A percentile compares a stretch with the other conserved stretches of the same genome.
These are phyloP conservation scores for Silurus meridionalis DNA, from an alignment of 2,113 vertebrate species.

Conservation along the genomic window DNA sequence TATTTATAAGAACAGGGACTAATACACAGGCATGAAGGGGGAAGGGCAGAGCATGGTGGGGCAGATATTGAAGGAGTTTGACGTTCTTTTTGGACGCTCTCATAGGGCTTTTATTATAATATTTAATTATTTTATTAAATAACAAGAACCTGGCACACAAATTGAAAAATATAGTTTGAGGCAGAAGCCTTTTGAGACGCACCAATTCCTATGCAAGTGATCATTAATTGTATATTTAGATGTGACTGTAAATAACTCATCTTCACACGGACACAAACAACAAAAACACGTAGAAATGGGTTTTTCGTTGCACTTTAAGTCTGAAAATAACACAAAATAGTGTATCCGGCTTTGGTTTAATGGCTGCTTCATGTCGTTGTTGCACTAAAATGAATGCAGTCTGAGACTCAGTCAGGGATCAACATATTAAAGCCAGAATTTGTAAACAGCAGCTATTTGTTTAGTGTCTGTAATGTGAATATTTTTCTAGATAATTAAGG, in stretches of 20 bases:
- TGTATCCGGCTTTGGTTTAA: background rate
- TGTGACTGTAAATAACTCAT: no score
- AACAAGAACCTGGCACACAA: no score
- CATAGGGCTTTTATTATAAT: background rate
- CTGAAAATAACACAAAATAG: no score
- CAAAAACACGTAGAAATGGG: no score
- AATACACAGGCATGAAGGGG: background rate
- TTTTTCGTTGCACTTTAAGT: background rate
- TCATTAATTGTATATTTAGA: no score
- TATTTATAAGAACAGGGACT: background rate
- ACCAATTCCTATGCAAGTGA: no score
- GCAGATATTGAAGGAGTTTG: background rate
- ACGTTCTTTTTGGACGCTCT: background rate
- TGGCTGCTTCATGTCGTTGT: background rate
- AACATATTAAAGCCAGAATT: background rate
- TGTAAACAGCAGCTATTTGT: background rate
- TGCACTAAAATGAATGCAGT: background rate
- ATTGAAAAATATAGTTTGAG: no score
- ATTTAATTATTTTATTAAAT: background rate
- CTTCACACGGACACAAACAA: no score
- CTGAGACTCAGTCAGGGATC: background rate
- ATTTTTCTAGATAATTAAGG: constrained; percentile 43
- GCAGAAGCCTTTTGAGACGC: no score
- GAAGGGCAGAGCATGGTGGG: constrained; percentile 26
- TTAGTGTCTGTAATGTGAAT: background rate